Conservation (phyloP, 2,888 invertebrate species). For the Crocallis elinguaria region DNA sequence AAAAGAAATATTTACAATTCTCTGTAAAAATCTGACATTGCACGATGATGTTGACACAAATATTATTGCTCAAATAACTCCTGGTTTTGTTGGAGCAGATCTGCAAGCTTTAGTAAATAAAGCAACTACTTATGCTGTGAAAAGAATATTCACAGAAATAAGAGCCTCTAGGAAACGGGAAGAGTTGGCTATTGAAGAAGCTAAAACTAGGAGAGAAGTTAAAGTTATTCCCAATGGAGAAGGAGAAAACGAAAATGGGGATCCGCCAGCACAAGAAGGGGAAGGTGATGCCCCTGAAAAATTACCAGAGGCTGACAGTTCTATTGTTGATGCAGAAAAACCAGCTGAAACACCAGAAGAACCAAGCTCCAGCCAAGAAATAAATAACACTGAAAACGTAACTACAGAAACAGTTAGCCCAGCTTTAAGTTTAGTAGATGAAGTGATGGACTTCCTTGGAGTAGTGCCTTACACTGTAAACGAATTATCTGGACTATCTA, state of each 20-base stretch:
- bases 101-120: conserved; percentile 93
- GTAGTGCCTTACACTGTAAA: conserved; percentile 86
- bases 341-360: conserved; percentile 41
- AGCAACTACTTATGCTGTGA: conserved; percentile 94
- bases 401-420: conserved; percentile 36
- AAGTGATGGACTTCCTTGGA: conserved; percentile 87
- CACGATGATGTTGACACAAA: conserved; percentile 89
- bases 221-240: conserved; percentile 72
- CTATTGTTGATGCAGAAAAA: conserved; percentile 44
- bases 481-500: conserved; percentile 86
- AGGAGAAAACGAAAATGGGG: conserved; percentile 54
- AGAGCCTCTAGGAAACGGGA: conserved; percentile 45
- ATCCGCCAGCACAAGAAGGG: conserved; percentile 33
- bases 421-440: conserved; percentile 63
- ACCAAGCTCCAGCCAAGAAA: conserved; percentile 38
- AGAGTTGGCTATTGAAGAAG: conserved; percentile 33
- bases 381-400: conserved; percentile 39
- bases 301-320: conserved; percentile 38
- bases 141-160: conserved; percentile 80
- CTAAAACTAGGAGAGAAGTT: conserved; percentile 46
- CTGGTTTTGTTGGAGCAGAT: conserved; percentile 98
- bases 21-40: conserved; percentile 89
- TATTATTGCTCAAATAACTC: conserved; percentile 92
- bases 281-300: conserved; percentile 47
- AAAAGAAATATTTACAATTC: conserved; percentile 89